phyloP scores from a whole-genome alignment of 2,797 vertebrate species.

The Chaetodon trifasciatus region DNA sequence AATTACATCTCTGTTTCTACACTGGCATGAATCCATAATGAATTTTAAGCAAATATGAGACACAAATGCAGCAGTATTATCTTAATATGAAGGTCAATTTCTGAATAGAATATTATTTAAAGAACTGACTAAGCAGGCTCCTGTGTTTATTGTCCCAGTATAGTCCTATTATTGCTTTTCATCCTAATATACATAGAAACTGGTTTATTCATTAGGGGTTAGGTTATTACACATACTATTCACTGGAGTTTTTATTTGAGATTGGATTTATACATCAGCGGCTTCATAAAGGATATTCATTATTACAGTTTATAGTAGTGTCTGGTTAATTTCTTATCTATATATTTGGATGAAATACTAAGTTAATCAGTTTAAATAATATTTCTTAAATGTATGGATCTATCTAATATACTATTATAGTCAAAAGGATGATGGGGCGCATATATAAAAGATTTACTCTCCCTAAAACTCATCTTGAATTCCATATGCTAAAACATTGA shows the following conservation, averaged over 20 bases:
- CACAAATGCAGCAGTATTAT: slow-evolving; percentile 50
- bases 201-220: slow-evolving; percentile 66
- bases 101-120: slow-evolving; percentile 69
- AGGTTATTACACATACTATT: slow-evolving; percentile 72
- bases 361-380: slow-evolving; percentile 82
- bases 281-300: slow-evolving; percentile 77
- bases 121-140: slow-evolving; percentile 65
- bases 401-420: slow-evolving; percentile 82
- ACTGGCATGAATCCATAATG: slow-evolving; percentile 57
- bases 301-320: slow-evolving; percentile 77
- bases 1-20: slow-evolving; percentile 54
- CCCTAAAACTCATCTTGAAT: slow-evolving; percentile 68
- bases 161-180: slow-evolving; percentile 86
- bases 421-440: slow-evolving; percentile 69
- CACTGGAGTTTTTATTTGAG: slow-evolving; percentile 56
- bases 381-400: slow-evolving; percentile 81
- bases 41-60: slow-evolving; percentile 60
- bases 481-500: slow-evolving; percentile 67
- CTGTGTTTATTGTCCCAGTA: slow-evolving; percentile 73
- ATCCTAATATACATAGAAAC: slow-evolving; percentile 80
- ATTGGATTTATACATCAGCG: slow-evolving; percentile 74
- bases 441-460: slow-evolving; percentile 78
- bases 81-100: slow-evolving; percentile 65
- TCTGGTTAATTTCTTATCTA: slow-evolving; percentile 78
- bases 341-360: slow-evolving; percentile 82